Evolutionary conservation across 2,797 vertebrate genomes (phyloP), one percentile per base, ranked within the genome.

Genomic region (Lagodon rhomboides): DNA sequence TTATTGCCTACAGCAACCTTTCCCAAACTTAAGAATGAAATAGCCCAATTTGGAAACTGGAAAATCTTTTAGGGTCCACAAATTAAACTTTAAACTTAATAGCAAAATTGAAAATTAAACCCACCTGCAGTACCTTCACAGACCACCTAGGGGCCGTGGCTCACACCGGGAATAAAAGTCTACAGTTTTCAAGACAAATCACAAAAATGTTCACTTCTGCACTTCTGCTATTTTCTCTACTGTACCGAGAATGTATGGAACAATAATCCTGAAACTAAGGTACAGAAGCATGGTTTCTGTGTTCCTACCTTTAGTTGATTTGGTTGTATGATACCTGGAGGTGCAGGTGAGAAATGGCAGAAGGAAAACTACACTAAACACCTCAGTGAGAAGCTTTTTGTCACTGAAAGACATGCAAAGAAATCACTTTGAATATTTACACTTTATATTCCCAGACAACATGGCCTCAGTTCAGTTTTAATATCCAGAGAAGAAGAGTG

Each of bases 381-480:
- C 13, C 59, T 3, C n/a, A 10, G 38, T 23, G 41, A 61, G n/a
- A 44, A 43, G 23, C 59, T 23, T 43, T 5, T 61, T 43, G 12
- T 22, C 41, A 44, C 38, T 23, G 10, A 20, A 13, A 60, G 5
- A 38, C 30, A n/a, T 34, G 54, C 3, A 18, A 23, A 46, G 4
- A 13, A 17, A 13, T 43, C 25, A 41, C 16, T 38, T 49, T n/a
- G 49, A n/a, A 68, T 34, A 60, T 75, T 34, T 53, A 27, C 20
- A 59, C 44, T 50, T 27, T 5, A 59, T 47, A 53, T 49, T 60
- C 16, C 50, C 27, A 25, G 27, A 49, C 38, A 12, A 61, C 30
- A 5, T 34, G 49, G 59, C 25, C 43, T 66, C 23, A 64, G 68
- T n/a, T 62, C 22, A 60, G 60, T 25, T 64, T 20, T 47, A 27